Base-by-base conservation (phyloP, 2,113 vertebrate genomes). In the Eudorcas thomsonii region DNA sequence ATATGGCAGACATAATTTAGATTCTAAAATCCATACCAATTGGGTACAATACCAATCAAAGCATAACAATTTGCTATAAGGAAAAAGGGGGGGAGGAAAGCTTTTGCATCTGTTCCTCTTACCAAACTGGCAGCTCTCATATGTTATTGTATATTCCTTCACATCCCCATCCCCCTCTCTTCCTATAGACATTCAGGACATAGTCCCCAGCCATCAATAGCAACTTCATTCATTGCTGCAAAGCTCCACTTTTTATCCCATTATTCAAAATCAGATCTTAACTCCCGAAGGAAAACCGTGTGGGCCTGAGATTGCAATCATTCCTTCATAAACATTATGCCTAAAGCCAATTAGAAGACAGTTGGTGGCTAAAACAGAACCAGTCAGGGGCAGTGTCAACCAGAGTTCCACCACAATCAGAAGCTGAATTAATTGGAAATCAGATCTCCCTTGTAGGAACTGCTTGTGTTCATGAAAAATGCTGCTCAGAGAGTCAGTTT, bases 351-450 rank as follows among this genome's bases (percentile, higher is more conserved):
- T 93, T 93, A 71, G 48, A 93, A 84, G 50, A 94, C 11, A 86
- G 17, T 17, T 43, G 19, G 67, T 91, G 71, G 55, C 83, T 62
- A 89, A 78, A 33, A 89, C 16, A 82, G 77, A 92, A 86, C 17
- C 16, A 77, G 64, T 81, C 71, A 95, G 90, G 59, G 85, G 54
- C 59, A 62, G 54, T 52, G 23, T 52, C 89, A 96, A 64, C n/a
- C 86, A 80, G 95, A 93, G 78, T 71, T 94, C 36, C 67, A 23
- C 67, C 91, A 78, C 0, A 21, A 86, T 43, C 67, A 91, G 95
- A 96, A 88, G 81, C 81, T 74, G 21, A 91, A 33, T 60, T 93
- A 57, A 96, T 15, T 91, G 77, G 83, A 95, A 96, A 95, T 91
- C 64, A 88, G 59, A 86, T 84, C 57, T 92, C 91, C 93, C 60